These are phyloP conservation scores for Trinorchestia longiramus DNA, from an alignment of 1,140 invertebrate genomes.

Conservation along the genomic window DNA sequence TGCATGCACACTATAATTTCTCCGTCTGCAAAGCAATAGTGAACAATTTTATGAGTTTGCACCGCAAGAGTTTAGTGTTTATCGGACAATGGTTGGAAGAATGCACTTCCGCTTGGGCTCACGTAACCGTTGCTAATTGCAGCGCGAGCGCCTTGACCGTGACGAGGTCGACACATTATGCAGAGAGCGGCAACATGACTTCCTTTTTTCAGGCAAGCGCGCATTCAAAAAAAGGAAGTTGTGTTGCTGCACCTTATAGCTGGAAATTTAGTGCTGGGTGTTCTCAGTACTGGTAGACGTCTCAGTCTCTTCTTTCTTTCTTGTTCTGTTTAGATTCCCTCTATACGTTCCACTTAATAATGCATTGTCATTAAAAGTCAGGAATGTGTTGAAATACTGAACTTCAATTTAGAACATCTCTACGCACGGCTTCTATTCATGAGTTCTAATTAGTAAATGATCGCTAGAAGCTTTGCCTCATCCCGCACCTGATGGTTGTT, in stretches of 20 bases:
- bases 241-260: too few relatives aligned
- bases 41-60: background rate
- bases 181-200: too few relatives aligned
- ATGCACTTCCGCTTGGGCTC: background rate
- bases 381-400: too few relatives aligned
- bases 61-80: background rate
- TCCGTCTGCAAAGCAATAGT: background rate
- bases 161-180: background rate
- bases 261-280: background rate
- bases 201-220: too few relatives aligned
- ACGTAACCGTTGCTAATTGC: background rate
- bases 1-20: background rate
- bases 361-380: too few relatives aligned
- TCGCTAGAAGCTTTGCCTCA: background rate
- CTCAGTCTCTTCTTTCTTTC: background rate
- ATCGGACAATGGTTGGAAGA: background rate
- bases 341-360: too few relatives aligned
- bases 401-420: too few relatives aligned
- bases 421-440: too few relatives aligned
- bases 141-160: background rate
- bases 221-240: too few relatives aligned
- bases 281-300: background rate
- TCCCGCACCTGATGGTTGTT: background rate
- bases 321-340: too few relatives aligned
- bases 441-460: too few relatives aligned